Base-by-base conservation (phyloP, 1,140 invertebrate species). In the Eueides isabella region DNA sequence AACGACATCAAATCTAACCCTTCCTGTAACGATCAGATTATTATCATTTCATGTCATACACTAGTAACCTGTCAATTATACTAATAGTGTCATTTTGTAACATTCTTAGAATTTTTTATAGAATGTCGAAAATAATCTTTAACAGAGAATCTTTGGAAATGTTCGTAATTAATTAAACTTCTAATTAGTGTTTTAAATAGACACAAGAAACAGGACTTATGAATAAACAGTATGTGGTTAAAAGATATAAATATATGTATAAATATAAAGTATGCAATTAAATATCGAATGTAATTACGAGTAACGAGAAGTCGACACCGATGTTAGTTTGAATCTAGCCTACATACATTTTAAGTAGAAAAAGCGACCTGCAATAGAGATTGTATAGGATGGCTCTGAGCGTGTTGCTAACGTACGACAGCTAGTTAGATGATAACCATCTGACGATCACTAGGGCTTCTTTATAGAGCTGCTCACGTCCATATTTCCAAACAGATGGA, bases 371-470 rank as follows among this genome's bases (percentile, higher is more conserved):
- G 81, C 80, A 80, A 85, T 83, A 83, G 85, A 87, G 80, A 82
- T 84, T 85, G 77, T 77, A 84, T 81, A 80, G 73, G 82, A 85
- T 84, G 80, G 72, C 79, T 78, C 72, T 79, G 78, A 79, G 23
- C 80, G 78, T 74, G 81, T 79, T 79, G 81, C 80, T 69, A 85
- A 78, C 83, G 75, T 72, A 76, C 78, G 84, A 86, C 87, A 88
- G 82, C 86, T 86, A 84, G 85, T 90, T 89, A 88, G 44, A 30
- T 72, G 88, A 90, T 91, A 86, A 86, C 71, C 81, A 91, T 91
- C 89, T 83, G 78, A 76, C 61, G 72, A 73, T 78, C 82, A 81
- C 80, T 74, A 70, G 71, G 72, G 65, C 79, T 89, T 89, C 88
- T 92, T 92, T 92, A 92, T 86, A 83, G 79, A 79, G 81, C 80